These are phyloP conservation scores for Monopterus albus DNA, from an alignment of 2,113 vertebrate genomes.

Conservation along the genomic window DNA sequence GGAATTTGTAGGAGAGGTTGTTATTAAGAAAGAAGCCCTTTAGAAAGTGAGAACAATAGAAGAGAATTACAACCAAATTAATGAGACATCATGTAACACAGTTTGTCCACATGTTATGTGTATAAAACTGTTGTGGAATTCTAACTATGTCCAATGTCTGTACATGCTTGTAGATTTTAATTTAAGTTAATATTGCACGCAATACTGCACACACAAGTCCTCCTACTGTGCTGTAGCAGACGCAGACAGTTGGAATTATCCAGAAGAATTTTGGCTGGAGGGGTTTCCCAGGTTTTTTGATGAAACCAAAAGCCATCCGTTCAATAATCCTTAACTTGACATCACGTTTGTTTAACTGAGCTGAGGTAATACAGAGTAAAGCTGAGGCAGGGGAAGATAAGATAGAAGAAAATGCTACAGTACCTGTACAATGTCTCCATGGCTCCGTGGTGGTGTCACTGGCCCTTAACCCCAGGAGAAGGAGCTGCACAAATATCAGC, in stretches of 20 bases:
- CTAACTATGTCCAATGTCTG: slow-evolving; percentile 51
- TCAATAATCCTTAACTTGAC: slow-evolving; percentile 59
- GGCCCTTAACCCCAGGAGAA: slow-evolving; percentile 63
- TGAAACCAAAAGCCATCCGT: slow-evolving; percentile 47
- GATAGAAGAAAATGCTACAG: background rate
- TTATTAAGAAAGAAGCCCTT: slow-evolving; percentile 9
- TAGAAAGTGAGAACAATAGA: background rate
- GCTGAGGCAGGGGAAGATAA: background rate
- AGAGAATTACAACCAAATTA: slow-evolving; percentile 13
- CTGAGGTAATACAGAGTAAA: background rate
- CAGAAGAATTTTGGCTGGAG: slow-evolving; percentile 73
- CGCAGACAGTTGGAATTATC: slow-evolving; percentile 68
- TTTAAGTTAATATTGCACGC: slow-evolving; percentile 45
- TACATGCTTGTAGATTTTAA: slow-evolving; percentile 66
- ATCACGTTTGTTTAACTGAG: slow-evolving; percentile 24
- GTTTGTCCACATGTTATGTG: slow-evolving; percentile 22
- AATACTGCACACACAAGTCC: slow-evolving; percentile 24
- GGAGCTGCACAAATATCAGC: slow-evolving; percentile 55
- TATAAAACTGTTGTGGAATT: slow-evolving; percentile 34
- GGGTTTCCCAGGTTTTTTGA: slow-evolving; percentile 61
- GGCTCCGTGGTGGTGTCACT: slow-evolving; percentile 40
- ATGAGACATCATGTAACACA: slow-evolving; percentile 16
- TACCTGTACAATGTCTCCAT: slow-evolving; percentile 75
- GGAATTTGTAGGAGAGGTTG: slow-evolving; percentile 21
- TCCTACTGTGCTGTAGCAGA: slow-evolving; percentile 53